Conservation (phyloP, 2,113 vertebrate species). For the Varanus komodoensis region DNA sequence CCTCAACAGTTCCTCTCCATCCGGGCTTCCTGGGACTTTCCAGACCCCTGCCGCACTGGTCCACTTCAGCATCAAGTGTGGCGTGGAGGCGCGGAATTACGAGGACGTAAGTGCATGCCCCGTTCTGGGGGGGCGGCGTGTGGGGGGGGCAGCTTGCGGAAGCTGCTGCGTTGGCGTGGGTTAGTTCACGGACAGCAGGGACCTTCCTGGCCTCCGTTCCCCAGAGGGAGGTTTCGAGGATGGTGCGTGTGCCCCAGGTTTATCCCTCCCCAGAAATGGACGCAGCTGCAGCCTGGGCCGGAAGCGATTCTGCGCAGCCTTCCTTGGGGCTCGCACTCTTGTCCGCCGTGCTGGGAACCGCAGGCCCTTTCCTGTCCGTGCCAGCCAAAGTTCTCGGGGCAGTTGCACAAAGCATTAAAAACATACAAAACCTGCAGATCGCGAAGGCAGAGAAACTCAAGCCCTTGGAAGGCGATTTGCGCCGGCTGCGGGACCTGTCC, state of each 20-base stretch:
- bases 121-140: too few relatives aligned
- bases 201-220: neutral
- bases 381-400: too few relatives aligned
- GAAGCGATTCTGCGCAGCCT: too few relatives aligned
- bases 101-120: constrained; percentile 50
- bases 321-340: too few relatives aligned
- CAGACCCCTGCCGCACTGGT: constrained; percentile 47
- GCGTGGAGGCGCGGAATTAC: constrained; percentile 62
- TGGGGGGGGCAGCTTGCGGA: too few relatives aligned
- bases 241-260: neutral
- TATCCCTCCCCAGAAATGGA: too few relatives aligned
- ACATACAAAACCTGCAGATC: constrained; percentile 26
- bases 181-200: neutral
- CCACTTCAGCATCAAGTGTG: constrained; percentile 55
- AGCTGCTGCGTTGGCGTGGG: too few relatives aligned
- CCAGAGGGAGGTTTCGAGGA: neutral
- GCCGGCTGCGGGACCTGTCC: constrained; percentile 57
- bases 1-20: neutral
- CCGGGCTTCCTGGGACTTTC: constrained; percentile 13
- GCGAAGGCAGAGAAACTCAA: constrained; percentile 66
- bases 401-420: too few relatives aligned
- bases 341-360: too few relatives aligned
- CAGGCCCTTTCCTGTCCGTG: too few relatives aligned
- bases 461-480: constrained; percentile 58
- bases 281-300: too few relatives aligned